These are phyloP conservation scores for Onychorhynchus coronatus DNA, from an alignment of 2,113 vertebrate species.

Conservation along the genomic window DNA sequence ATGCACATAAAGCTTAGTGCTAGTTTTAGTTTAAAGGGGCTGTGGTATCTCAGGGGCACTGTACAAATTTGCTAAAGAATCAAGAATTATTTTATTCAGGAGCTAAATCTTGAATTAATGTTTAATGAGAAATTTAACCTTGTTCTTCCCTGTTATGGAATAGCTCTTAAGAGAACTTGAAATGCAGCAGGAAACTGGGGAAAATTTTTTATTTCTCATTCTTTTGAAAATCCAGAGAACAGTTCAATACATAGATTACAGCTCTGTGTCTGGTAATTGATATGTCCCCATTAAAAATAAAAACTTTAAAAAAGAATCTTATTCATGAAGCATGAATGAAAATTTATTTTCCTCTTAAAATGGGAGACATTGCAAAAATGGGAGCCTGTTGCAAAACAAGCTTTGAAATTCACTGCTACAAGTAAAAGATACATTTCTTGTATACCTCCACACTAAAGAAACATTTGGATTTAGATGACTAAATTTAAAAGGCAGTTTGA, in stretches of 20 bases:
- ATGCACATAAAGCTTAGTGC: not conserved
- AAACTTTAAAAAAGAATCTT: not conserved
- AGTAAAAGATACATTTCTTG: not conserved
- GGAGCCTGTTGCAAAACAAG: not conserved
- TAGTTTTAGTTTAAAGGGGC: not conserved
- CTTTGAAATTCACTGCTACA: slow-evolving; percentile 10
- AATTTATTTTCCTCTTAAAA: not conserved
- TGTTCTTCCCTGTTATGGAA: not conserved
- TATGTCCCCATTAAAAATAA: not conserved
- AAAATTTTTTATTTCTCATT: not conserved
- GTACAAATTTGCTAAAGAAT: not conserved
- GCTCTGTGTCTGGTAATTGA: not conserved
- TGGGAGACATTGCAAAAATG: not conserved
- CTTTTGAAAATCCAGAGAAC: not conserved
- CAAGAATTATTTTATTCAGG: slow-evolving; percentile 25
- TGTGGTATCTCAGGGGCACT: not conserved
- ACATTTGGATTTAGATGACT: slow-evolving; percentile 5
- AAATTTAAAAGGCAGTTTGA: slow-evolving; percentile 26
- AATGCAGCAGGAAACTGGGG: not conserved
- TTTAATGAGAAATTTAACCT: slow-evolving; percentile 47
- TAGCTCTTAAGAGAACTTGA: not conserved
- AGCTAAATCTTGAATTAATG: slow-evolving; percentile 13
- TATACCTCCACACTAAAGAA: not conserved
- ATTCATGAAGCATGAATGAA: not conserved
- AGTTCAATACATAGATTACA: not conserved